A percentile compares a stretch with the other conserved stretches of the same genome.
phyloP scores from a whole-genome alignment of 2,797 vertebrate species.

The Xenentodon cancila region DNA sequence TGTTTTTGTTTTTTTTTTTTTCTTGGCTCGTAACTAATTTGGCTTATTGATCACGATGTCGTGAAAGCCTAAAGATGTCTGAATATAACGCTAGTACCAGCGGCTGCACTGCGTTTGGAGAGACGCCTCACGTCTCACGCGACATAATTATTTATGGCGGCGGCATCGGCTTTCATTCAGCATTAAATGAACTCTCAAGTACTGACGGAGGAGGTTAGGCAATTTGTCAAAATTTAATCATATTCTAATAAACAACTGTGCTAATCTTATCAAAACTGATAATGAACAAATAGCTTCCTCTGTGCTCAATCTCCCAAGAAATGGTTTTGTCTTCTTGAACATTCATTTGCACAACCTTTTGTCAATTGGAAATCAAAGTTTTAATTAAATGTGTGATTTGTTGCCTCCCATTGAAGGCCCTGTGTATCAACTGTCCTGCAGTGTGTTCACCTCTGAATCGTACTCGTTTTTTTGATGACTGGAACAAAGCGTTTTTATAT shows the following conservation, averaged over 20 bases:
- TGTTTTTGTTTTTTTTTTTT: slow-evolving; percentile 1
- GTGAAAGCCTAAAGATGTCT: slow-evolving; percentile 20
- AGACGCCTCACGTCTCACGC: not conserved
- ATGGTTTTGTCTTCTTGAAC: slow-evolving; percentile 48
- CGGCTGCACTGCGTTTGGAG: slow-evolving; percentile 16
- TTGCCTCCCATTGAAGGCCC: slow-evolving; percentile 22
- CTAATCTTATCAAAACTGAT: slow-evolving; percentile 67
- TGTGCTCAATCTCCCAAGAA: slow-evolving; percentile 46
- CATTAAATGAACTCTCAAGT: slow-evolving; percentile 58
- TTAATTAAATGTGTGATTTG: slow-evolving; percentile 51
- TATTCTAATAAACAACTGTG: slow-evolving; percentile 47
- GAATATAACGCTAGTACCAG: not conserved
- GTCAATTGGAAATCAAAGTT: slow-evolving; percentile 46
- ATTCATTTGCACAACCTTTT: slow-evolving; percentile 54
- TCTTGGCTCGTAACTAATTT: slow-evolving; percentile 15
- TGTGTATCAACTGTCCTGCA: slow-evolving; percentile 22
- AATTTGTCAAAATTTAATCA: slow-evolving; percentile 67
- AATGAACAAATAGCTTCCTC: slow-evolving; percentile 52
- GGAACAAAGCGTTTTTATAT: no score
- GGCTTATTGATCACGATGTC: slow-evolving; percentile 9
- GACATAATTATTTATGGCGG: slow-evolving; percentile 48
- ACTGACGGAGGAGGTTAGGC: slow-evolving; percentile 51
- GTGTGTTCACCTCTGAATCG: slow-evolving; percentile 2
- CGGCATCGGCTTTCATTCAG: slow-evolving; percentile 15
- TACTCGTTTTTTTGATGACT: no score